These are phyloP conservation scores for Pachyramphus minor DNA, from an alignment of 2,113 vertebrate genomes.

Conservation along the genomic window DNA sequence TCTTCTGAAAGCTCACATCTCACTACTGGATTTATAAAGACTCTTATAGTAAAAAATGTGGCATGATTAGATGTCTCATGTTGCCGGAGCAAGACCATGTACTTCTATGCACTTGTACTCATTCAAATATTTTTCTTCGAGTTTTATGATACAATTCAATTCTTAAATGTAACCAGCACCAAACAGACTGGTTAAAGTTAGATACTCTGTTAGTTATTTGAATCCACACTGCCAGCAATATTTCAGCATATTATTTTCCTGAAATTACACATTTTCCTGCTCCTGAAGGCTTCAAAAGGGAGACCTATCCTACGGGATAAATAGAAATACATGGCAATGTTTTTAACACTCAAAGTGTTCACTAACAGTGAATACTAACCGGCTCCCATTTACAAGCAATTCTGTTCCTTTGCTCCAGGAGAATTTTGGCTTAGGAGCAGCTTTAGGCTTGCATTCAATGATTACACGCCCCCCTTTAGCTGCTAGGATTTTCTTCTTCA, in stretches of 20 bases:
- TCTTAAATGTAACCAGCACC: not conserved
- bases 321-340: not conserved
- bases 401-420: constrained; percentile 96
- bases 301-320: not conserved
- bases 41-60: not conserved
- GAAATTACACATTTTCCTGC: not conserved
- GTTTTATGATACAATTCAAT: not conserved
- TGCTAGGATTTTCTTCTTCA: constrained; percentile 86
- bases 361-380: constrained; percentile 72
- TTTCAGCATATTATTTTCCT: not conserved
- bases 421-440: constrained; percentile 87
- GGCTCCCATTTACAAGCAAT: constrained; percentile 86
- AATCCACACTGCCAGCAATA: not conserved
- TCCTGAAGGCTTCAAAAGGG: not conserved
- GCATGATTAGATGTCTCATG: not conserved
- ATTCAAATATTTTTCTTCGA: not conserved
- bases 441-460: constrained; percentile 92
- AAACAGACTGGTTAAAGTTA: not conserved
- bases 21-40: not conserved
- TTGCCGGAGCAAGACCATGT: not conserved
- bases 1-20: not conserved
- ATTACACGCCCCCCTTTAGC: constrained; percentile 87
- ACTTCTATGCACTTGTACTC: not conserved
- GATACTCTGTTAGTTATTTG: not conserved
- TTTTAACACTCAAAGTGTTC: not conserved